Base-by-base conservation (phyloP, 2,888 invertebrate genomes). In the Teleogryllus oceanicus region DNA sequence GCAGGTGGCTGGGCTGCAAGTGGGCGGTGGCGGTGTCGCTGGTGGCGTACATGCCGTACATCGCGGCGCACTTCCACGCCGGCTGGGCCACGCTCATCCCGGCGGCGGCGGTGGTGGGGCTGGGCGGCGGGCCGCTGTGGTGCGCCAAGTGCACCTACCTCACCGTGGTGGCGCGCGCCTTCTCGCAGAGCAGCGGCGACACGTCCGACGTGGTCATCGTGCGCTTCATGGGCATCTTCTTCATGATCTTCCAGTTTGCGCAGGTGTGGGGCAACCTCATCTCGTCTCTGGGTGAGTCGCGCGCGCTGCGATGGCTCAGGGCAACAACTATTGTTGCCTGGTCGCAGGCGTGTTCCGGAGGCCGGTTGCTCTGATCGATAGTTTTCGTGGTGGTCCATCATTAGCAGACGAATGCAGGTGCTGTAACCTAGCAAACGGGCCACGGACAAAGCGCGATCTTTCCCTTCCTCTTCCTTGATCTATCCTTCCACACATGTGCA, bases 161-260 rank as follows among this genome's bases (percentile, higher is more conserved):
- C 5, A 96, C 96, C 5, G 93, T 96, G 84, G 93, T 91, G 79
- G 91, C 92, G 80, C 94, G 95, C 84, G 93, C 95, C 0, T 95
- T 96, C 85, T 89, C 95, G 0, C 90, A 91, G 84, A 87, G 95
- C 78, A 92, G 92, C 0, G 92, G 92, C 18, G 89, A 92, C 2
- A 87, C 90, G 49, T 81, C 77, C 2, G 94, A 96, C 82, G 92
- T 95, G 18, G 37, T 77, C 50, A 50, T 49, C 77, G 95, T 96
- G 13, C 90, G 95, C 84, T 97, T 97, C 88, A 98, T 98, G 86
- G 98, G 98, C 0, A 90, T 97, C 11, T 98, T 98, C 89, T 98
- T 97, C 90, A 95, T 97, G 92, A 94, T 97, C 86, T 97, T 96
- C 87, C 97, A 97, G 87, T 93, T 96, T 90, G 95, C 97, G n/a